Base-by-base conservation (phyloP, 2,888 invertebrate genomes). In the Timandra comae region DNA sequence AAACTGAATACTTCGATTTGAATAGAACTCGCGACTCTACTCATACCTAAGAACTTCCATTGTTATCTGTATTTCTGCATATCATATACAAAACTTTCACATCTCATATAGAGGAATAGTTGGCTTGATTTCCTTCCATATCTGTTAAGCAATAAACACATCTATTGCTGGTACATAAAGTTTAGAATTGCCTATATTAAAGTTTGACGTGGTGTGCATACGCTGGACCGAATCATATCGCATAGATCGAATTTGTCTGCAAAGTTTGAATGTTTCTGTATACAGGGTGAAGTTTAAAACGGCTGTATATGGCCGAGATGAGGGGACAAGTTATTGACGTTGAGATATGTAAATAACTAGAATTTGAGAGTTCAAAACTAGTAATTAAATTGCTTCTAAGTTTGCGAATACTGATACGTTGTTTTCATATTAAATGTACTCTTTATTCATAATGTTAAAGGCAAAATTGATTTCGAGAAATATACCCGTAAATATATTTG, bases 161-260 rank as follows among this genome's bases (percentile, higher is more conserved):
- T 43, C 38, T 68, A 63, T 49, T 12, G 16, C 38, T 21, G 37
- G 34, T 11, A 24, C 10, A 49, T 57, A 69, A 50, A 54, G 60
- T 30, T 35, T 33, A 53, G 43, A 55, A 44, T 65, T 35, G 58
- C 43, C 10, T 24, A 42, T 49, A 55, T 46, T 50, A 50, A 58
- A 44, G 41, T 9, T 24, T 24, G 11, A 11, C 37, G 43, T 33
- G 36, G 41, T 52, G 52, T 60, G 63, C 61, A 72, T 64, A 49
- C 54, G 47, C 46, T 46, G 63, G 68, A 68, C 71, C 64, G 69
- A 73, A 71, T 75, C 61, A 56, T 54, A 57, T 60, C 58, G 61
- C 60, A 49, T 53, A 71, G 78, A 82, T 82, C 79, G 82, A 81
- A 81, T 79, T 77, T 76, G 84, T 85, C 84, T 85, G 81, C 81